Base-by-base conservation (phyloP, 2,797 vertebrate genomes). In the Pseudomugil tenellus region DNA sequence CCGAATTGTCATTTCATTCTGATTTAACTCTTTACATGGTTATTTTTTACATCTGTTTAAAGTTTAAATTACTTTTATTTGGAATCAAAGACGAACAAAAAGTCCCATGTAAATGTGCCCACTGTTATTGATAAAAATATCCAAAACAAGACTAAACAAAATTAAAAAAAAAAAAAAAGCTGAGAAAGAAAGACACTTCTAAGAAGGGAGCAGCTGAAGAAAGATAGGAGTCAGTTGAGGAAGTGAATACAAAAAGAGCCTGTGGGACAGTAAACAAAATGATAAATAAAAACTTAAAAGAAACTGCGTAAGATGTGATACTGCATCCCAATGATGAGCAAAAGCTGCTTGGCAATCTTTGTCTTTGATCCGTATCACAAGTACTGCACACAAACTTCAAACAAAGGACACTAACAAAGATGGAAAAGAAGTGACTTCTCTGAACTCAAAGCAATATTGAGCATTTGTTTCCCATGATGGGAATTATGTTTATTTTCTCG, bases 311-410 rank as follows among this genome's bases (percentile, higher is more conserved):
- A 57, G 54, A 48, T n/a, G 19, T 51, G 5, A 67, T 64, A 63
- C 63, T 64, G 61, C 54, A 29, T 23, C 6, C 3, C 35, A 76
- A 58, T 53, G 53, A 63, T 51, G 19, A 21, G 19, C 21, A 70
- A 49, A 73, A 52, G 51, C 54, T 32, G 55, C 69, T 12, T 1
- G 32, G 29, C 63, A 59, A 66, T 68, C 14, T 48, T 4, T 0
- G 35, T 31, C 73, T 84, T 81, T 81, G 59, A 86, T 84, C 71
- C 35, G 70, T 49, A 76, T 78, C 70, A 77, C 26, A 41, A 39
- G 25, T 5, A 43, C 19, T 7, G 52, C 29, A 29, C 21, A 21
- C n/a, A 52, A 41, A 37, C 72, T 70, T 82, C 77, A 82, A 80
- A 80, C 74, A 74, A 53, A 69, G 34, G 1, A 63, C 37, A 10